Evolutionary conservation across 2,113 vertebrate species (phyloP).

Genomic region (Conger conger): DNA sequence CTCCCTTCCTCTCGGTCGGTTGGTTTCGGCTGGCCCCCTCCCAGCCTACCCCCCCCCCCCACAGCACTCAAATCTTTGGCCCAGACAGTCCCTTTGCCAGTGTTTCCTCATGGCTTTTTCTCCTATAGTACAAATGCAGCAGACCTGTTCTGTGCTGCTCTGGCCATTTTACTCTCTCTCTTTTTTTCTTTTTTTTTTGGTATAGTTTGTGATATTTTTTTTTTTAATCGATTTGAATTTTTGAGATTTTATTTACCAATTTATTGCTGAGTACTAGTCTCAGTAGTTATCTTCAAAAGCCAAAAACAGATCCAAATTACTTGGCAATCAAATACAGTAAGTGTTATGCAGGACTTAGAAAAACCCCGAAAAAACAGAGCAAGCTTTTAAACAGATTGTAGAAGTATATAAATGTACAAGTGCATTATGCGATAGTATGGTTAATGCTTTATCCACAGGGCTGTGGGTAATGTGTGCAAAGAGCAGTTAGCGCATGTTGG

Average conservation of each 20-base stretch:
- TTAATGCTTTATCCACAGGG: not conserved
- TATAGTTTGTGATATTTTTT: not conserved
- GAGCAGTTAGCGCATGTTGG: not conserved
- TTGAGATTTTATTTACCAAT: constrained; percentile 8
- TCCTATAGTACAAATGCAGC: not conserved
- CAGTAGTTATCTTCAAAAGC: constrained; percentile 7
- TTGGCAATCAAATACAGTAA: constrained; percentile 22
- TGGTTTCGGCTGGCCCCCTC: not conserved
- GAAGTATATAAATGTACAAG: constrained; percentile 1
- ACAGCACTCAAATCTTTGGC: not conserved
- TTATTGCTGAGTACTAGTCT: not conserved
- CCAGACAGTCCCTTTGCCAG: not conserved
- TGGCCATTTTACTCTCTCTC: not conserved
- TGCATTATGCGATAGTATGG: not conserved
- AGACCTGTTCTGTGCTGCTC: not conserved
- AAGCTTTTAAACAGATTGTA: not conserved
- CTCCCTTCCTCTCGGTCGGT: not conserved
- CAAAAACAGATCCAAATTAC: constrained; percentile 12
- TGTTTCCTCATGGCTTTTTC: not conserved
- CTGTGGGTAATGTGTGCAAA: not conserved
- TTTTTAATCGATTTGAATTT: not conserved
- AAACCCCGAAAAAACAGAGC: not conserved
- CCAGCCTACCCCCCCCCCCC: not conserved
- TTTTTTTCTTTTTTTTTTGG: not conserved
- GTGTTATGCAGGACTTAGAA: not conserved